Evolutionary conservation across 2,888 invertebrate genomes (phyloP).

Genomic region (Cerastoderma edule): DNA sequence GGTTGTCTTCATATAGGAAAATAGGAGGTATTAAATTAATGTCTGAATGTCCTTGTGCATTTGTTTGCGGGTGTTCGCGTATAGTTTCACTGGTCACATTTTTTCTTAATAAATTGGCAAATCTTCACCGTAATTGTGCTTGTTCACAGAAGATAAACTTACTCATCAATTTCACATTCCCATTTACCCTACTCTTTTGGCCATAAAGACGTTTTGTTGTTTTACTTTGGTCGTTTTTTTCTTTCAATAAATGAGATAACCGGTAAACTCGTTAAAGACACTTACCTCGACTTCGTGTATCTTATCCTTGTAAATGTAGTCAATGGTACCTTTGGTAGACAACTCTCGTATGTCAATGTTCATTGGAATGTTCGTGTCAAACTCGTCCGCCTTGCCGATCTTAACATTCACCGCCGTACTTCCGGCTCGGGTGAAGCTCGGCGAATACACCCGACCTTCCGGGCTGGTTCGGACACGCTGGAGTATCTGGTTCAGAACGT

Average conservation of each 20-base stretch:
- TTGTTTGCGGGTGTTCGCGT: too few relatives aligned
- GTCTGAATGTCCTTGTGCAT: too few relatives aligned
- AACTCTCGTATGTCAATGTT: slow-evolving; percentile 18
- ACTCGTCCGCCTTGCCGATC: slow-evolving; percentile 51
- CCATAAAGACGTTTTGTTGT: background rate
- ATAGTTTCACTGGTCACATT: too few relatives aligned
- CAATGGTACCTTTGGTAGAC: slow-evolving; percentile 12
- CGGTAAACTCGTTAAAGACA: too few relatives aligned
- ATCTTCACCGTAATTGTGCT: too few relatives aligned
- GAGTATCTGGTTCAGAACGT: slow-evolving; percentile 24
- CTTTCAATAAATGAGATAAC: too few relatives aligned
- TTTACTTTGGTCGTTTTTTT: too few relatives aligned
- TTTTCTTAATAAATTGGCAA: too few relatives aligned
- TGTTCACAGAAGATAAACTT: too few relatives aligned
- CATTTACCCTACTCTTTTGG: slow-evolving; percentile 5
- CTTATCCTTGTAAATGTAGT: slow-evolving; percentile 27
- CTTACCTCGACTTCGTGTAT: slow-evolving; percentile 4
- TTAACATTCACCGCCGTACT: slow-evolving; percentile 43
- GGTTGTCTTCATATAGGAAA: too few relatives aligned
- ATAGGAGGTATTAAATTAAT: too few relatives aligned
- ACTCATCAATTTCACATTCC: too few relatives aligned
- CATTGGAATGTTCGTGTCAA: slow-evolving; percentile 43
- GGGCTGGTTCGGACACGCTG: slow-evolving; percentile 21
- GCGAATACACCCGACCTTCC: slow-evolving; percentile 32
- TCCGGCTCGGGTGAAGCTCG: slow-evolving; percentile 33